Percentiles rank a stretch among this genome's conserved stretches.
Evolutionary conservation across 2,888 invertebrate species (phyloP).

Genomic region (Tubulanus polymorphus): DNA sequence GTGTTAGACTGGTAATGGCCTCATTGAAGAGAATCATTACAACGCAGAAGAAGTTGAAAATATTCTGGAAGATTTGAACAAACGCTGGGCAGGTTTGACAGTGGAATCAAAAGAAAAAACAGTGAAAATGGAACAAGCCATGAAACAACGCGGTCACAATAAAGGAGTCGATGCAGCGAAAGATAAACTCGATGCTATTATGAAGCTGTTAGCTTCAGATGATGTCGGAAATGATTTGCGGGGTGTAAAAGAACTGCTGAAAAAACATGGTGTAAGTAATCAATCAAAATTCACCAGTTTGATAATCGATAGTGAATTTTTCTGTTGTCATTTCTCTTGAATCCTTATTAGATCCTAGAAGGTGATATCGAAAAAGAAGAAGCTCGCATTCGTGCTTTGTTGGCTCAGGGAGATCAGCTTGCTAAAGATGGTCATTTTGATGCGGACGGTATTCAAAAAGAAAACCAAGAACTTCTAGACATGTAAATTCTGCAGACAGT

Average conservation of each 20-base stretch:
- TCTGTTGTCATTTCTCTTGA: slow-evolving; percentile 4
- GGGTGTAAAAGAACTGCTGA: slow-evolving; percentile 84
- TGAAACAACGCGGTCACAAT: slow-evolving; percentile 64
- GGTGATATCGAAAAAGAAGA: slow-evolving; percentile 82
- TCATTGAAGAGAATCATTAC: slow-evolving; percentile 71
- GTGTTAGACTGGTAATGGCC: slow-evolving; percentile 63
- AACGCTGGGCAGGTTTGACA: slow-evolving; percentile 73
- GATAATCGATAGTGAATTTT: neutral
- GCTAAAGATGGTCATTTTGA: slow-evolving; percentile 93
- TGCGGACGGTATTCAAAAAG: slow-evolving; percentile 75
- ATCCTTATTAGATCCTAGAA: slow-evolving; percentile 65
- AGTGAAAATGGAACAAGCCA: slow-evolving; percentile 71
- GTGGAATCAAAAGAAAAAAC: slow-evolving; percentile 67
- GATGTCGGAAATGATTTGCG: slow-evolving; percentile 85
- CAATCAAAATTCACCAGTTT: neutral
- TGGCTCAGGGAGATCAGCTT: slow-evolving; percentile 77
- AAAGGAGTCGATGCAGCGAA: slow-evolving; percentile 82
- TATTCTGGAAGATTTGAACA: slow-evolving; percentile 68
- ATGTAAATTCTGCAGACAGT: no score
- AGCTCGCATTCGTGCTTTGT: slow-evolving; percentile 72
- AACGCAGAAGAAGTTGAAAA: slow-evolving; percentile 64
- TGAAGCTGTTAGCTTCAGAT: slow-evolving; percentile 66
- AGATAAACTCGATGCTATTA: slow-evolving; percentile 77
- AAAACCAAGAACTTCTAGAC: no score
- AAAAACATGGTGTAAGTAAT: slow-evolving; percentile 69